phyloP scores from a whole-genome alignment of 2,113 vertebrate species.

The Thalassoma bifasciatum region DNA sequence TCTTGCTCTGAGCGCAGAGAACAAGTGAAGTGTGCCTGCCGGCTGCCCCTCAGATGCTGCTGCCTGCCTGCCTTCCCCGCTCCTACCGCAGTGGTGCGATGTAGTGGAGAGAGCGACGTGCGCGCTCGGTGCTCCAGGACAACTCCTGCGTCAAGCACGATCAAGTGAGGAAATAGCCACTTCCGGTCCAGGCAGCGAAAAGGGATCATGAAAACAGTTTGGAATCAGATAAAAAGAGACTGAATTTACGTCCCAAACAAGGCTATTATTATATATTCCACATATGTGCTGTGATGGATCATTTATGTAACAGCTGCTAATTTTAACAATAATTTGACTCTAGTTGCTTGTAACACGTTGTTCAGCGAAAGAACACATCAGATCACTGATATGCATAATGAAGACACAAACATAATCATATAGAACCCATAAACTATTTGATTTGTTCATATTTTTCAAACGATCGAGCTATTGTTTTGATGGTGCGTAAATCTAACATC shows the following conservation, averaged over 20 bases:
- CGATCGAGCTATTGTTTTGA: slow-evolving; percentile 2
- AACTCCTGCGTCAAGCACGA: slow-evolving; percentile 28
- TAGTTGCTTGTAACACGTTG: neutral
- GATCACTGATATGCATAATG: no score
- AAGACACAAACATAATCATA: no score
- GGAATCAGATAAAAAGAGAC: rapidly evolving
- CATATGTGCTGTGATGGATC: no score
- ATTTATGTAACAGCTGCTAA: no score
- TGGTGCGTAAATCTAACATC: neutral
- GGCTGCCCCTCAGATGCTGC: slow-evolving; percentile 46
- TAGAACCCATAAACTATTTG: neutral
- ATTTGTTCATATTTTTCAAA: neutral
- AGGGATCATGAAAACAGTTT: slow-evolving; percentile 5
- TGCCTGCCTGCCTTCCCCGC: slow-evolving; percentile 24
- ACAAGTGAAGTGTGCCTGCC: slow-evolving; percentile 62
- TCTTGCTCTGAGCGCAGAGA: slow-evolving; percentile 28
- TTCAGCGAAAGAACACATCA: neutral
- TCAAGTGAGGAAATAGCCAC: rapidly evolving
- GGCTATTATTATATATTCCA: no score
- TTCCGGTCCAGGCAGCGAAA: slow-evolving; percentile 48
- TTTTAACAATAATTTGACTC: no score
- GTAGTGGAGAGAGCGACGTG: slow-evolving; percentile 67
- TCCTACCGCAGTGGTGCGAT: slow-evolving; percentile 82
- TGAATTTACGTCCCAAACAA: neutral
- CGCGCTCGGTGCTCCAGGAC: slow-evolving; percentile 62